A percentile compares a stretch with the other conserved stretches of the same genome.
phyloP scores from a whole-genome alignment of 53 echinoderm and acorn worm genomes.

The Apostichopus leukothele region DNA sequence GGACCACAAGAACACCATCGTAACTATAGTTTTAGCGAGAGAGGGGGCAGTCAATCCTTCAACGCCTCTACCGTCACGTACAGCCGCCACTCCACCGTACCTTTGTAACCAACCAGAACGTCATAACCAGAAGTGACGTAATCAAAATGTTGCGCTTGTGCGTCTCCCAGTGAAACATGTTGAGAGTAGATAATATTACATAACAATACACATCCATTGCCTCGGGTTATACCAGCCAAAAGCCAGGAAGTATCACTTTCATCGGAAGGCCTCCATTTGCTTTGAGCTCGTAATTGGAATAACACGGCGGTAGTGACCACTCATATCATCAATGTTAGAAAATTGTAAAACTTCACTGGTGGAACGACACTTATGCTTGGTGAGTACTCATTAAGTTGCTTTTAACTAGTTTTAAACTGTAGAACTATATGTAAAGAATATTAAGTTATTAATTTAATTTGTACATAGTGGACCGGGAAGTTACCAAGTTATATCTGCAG shows the following conservation, averaged over 20 bases:
- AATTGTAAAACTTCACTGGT: not conserved
- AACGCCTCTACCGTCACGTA: conserved; percentile 5
- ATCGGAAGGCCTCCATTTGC: not conserved
- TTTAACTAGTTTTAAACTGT: not conserved
- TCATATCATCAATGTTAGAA: not conserved
- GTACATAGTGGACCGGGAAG: too few relatives aligned
- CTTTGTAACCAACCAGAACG: not conserved
- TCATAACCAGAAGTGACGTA: not conserved
- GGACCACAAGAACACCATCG: conserved; percentile 15
- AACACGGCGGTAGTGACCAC: not conserved
- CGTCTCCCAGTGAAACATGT: not conserved
- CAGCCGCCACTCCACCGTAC: not conserved
- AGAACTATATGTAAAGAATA: too few relatives aligned
- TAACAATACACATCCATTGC: not conserved
- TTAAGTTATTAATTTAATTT: too few relatives aligned
- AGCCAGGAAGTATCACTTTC: not conserved
- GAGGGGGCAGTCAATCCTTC: conserved; percentile 25
- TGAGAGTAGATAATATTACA: not conserved
- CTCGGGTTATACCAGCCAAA: not conserved
- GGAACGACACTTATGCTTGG: not conserved
- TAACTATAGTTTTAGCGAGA: conserved; percentile 5
- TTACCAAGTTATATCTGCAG: too few relatives aligned
- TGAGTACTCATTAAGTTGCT: not conserved
- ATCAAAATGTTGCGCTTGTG: not conserved
- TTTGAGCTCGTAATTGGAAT: not conserved